Evolutionary conservation across 2,888 invertebrate species (phyloP).

Genomic region (Ephialtes manifestator): DNA sequence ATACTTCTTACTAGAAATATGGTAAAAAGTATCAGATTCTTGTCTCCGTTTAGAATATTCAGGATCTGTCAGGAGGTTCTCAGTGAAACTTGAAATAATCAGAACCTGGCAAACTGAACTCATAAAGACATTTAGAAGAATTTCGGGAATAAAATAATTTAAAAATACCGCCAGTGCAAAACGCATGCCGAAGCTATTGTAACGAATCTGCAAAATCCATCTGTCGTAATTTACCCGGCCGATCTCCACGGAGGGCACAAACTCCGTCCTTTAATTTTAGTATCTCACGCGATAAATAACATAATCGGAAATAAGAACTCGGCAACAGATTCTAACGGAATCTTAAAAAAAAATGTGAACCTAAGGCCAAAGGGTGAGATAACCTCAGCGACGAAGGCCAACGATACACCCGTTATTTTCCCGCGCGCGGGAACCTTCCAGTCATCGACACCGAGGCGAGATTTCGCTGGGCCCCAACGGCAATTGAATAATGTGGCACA

Average conservation of each 20-base stretch:
- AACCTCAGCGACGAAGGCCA: slow-evolving; percentile 27
- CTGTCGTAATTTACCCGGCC: slow-evolving; percentile 58
- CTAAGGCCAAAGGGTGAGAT: slow-evolving; percentile 49
- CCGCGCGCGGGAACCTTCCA: slow-evolving; percentile 9
- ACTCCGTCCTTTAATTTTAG: slow-evolving; percentile 70
- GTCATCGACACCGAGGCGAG: slow-evolving; percentile 6
- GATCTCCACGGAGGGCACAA: not conserved
- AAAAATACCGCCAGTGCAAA: not conserved
- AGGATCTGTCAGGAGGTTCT: too few relatives aligned
- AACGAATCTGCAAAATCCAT: slow-evolving; percentile 11
- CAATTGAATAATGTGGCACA: slow-evolving; percentile 78
- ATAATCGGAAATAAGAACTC: slow-evolving; percentile 41
- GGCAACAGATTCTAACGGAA: not conserved
- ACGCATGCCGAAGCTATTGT: not conserved
- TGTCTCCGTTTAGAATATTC: too few relatives aligned
- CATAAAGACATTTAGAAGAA: too few relatives aligned
- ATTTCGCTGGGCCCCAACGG: slow-evolving; percentile 28
- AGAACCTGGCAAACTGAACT: too few relatives aligned
- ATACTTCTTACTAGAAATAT: too few relatives aligned
- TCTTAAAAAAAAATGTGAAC: not conserved
- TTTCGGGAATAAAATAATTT: too few relatives aligned
- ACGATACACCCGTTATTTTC: slow-evolving; percentile 49
- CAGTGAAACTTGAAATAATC: too few relatives aligned
- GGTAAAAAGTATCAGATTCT: too few relatives aligned
- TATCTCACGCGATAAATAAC: slow-evolving; percentile 79